These are phyloP conservation scores for Zele albiditarsus DNA, from an alignment of 2,888 invertebrate species.

Conservation along the genomic window DNA sequence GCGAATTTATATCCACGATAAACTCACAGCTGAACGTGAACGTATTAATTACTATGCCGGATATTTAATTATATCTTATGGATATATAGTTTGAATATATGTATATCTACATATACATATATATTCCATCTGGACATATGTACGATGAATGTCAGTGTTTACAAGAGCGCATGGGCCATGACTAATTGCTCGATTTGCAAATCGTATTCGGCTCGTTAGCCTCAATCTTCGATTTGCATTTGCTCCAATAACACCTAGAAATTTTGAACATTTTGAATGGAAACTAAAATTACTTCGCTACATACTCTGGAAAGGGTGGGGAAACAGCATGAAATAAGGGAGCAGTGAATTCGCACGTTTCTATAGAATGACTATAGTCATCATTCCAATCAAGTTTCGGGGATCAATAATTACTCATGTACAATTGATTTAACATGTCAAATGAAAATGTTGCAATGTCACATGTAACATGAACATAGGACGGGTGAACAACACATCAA, in stretches of 20 bases:
- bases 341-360: neutral
- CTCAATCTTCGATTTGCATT: constrained; percentile 2
- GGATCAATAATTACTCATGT: constrained; percentile 27
- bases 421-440: neutral
- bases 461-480: too few species aligned
- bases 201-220: constrained; percentile 29
- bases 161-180: constrained; percentile 8
- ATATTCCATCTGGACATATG: too few species aligned
- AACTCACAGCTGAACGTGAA: too few species aligned
- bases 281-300: constrained; percentile 5
- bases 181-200: constrained; percentile 31
- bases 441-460: neutral
- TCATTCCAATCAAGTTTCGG: constrained; percentile 25
- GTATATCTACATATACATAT: neutral
- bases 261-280: neutral
- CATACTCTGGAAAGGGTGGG: neutral
- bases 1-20: too few species aligned
- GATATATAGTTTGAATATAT: neutral
- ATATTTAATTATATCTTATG: too few species aligned
- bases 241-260: neutral
- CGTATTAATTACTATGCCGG: too few species aligned
- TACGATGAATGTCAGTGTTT: too few species aligned
- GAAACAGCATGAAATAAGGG: neutral
- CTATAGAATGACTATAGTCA: constrained; percentile 6
- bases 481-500: neutral